Evolutionary conservation across 2,888 invertebrate genomes (phyloP), one percentile per base, ranked within the genome.

Genomic region (Eristalis pertinax): DNA sequence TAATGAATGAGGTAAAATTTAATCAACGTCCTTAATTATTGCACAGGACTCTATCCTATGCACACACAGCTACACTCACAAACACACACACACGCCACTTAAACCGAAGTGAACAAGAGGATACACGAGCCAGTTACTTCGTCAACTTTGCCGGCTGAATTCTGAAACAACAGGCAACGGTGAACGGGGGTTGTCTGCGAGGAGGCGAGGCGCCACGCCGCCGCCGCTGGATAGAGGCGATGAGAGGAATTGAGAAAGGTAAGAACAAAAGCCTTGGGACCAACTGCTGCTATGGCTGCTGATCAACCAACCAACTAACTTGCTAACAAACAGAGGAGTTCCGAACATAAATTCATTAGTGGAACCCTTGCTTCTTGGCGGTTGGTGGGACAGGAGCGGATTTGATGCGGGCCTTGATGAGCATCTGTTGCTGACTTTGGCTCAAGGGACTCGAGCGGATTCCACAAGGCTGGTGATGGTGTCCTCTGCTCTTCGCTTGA

Each of bases 11-110:
- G 69, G 87, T 79, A 84, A 80, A 87, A 87, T 87, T 87, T 87
- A 87, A 87, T 87, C 84, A 87, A 80, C 79, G 80, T 87, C 76
- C 87, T 87, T 87, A 87, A 87, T 87, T 87, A 87, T 84, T 75
- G 79, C 73, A 84, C 79, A 87, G 68, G 64, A 73, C 85, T 70
- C 19, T 19, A n/a, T 11, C 24, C 32, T 19, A 73, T 56, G 56
- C 73, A 63, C 74, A 75, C 41, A 62, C 38, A 65, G 4, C 2
- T 38, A 38, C 10, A 11, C 50, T 1, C 32, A 32, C 43, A 43
- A n/a, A 43, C 43, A 43, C 43, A n/a, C 7, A n/a, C 43, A 19
- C 1, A 19, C 8, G 8, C 50, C 50, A 19, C 19, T 50, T n/a
- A 50, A 50, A 19, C 19, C 50, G 50, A 50, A 50, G 50, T 50